Evolutionary conservation across 30 jellyfish, hydroid and myxozoan genomes (phyloP).

Genomic region (Chrysaora quinquecirrha): DNA sequence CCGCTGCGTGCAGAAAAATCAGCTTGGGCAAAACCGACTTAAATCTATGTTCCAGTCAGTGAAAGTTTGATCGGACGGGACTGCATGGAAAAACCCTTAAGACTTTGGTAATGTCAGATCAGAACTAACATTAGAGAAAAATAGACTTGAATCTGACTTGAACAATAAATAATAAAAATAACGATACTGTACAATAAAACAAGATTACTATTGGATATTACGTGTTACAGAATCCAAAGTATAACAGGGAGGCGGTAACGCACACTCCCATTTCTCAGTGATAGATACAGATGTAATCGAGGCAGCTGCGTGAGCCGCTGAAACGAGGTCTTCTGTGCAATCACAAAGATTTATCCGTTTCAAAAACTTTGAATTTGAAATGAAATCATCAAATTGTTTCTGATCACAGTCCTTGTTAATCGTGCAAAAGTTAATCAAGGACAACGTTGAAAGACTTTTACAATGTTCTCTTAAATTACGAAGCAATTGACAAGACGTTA

Average conservation of each 20-base stretch:
- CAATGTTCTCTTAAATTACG: conserved; percentile 60
- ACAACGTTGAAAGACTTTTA: conserved; percentile 68
- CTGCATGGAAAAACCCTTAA: too few relatives aligned
- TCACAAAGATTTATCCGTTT: conserved; percentile 88
- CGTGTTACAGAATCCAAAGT: conserved; percentile 86
- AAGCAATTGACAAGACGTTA: conserved; percentile 53
- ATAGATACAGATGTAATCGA: conserved; percentile 44
- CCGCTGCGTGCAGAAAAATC: too few relatives aligned
- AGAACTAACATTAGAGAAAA: too few relatives aligned
- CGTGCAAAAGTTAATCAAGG: conserved; percentile 82
- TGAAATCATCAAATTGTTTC: conserved; percentile 56
- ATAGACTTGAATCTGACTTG: too few relatives aligned
- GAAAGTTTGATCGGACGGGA: too few relatives aligned
- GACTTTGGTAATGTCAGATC: too few relatives aligned
- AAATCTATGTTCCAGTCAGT: too few relatives aligned
- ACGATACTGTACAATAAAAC: too few relatives aligned
- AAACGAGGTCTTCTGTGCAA: conserved; percentile 76
- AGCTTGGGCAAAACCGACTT: too few relatives aligned
- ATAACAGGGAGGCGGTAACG: conserved; percentile 92
- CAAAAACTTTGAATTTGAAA: conserved; percentile 28
- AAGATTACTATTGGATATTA: neutral
- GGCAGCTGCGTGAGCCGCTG: conserved; percentile 47
- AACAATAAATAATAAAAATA: too few relatives aligned
- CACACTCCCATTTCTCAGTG: conserved; percentile 98
- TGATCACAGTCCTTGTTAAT: conserved; percentile 44